These are phyloP conservation scores for Tiliqua scincoides DNA, from an alignment of 2,113 vertebrate species.

Conservation along the genomic window DNA sequence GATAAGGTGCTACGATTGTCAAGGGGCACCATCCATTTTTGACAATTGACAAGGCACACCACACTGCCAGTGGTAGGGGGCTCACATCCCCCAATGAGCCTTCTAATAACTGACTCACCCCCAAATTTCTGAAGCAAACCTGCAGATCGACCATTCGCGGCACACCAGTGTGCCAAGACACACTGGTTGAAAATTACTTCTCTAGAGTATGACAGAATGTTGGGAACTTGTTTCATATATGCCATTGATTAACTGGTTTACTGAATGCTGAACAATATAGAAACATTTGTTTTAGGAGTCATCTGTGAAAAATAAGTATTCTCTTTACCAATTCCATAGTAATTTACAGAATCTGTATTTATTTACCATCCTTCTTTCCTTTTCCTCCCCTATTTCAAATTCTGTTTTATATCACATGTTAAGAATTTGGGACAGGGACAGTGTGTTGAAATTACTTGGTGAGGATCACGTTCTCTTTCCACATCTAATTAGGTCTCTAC, in stretches of 20 bases:
- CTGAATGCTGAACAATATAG: no score
- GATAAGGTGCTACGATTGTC: no score
- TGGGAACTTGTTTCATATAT: background rate
- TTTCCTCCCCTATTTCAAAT: background rate
- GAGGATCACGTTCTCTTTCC: conserved; percentile 35
- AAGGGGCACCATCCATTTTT: no score
- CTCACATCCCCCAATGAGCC: no score
- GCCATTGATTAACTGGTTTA: background rate
- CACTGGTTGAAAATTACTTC: no score
- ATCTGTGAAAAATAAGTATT: conserved; percentile 54
- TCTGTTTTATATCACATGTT: conserved; percentile 15
- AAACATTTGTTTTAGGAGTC: background rate
- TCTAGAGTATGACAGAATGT: background rate
- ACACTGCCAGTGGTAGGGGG: no score
- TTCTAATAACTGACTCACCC: no score
- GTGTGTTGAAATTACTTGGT: background rate
- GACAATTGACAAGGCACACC: no score
- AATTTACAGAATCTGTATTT: conserved; percentile 57
- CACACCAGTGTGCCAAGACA: no score
- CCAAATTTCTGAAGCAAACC: no score
- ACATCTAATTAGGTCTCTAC: conserved; percentile 74
- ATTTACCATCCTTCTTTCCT: conserved; percentile 22
- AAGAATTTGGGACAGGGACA: background rate
- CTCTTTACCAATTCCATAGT: conserved; percentile 51
- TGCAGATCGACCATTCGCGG: no score